Conservation (phyloP, 2,888 invertebrate species). For the Nephrotoma guestfalica region DNA sequence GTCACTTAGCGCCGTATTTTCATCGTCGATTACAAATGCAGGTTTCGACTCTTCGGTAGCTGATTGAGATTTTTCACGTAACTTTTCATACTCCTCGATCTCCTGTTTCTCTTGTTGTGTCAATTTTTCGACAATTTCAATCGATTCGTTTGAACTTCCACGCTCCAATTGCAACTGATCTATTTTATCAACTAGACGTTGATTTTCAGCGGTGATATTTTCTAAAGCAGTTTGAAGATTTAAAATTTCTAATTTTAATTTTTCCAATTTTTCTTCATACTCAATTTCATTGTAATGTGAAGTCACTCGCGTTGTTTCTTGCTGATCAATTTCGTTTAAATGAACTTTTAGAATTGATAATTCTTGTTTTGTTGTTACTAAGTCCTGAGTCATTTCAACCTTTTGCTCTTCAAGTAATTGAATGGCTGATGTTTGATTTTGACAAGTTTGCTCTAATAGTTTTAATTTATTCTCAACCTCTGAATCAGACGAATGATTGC, state of each 20-base stretch:
- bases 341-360: conserved; percentile 45
- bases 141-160: conserved; percentile 60
- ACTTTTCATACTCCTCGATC: conserved; percentile 50
- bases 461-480: conserved; percentile 8
- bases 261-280: conserved; percentile 59
- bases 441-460: conserved; percentile 18
- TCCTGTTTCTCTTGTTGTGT: conserved; percentile 56
- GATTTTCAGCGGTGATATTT: conserved; percentile 43
- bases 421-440: conserved; percentile 22
- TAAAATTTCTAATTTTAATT: conserved; percentile 25
- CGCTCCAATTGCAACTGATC: conserved; percentile 50
- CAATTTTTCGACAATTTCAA: conserved; percentile 56
- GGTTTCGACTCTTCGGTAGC: conserved; percentile 10
- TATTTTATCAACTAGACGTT: conserved; percentile 50
- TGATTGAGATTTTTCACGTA: conserved; percentile 16
- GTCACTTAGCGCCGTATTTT: conserved; percentile 34
- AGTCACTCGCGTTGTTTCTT: conserved; percentile 54
- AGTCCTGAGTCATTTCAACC: conserved; percentile 47
- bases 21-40: conserved; percentile 11
- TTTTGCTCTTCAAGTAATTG: conserved; percentile 45
- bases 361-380: conserved; percentile 44
- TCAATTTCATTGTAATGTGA: conserved; percentile 66
- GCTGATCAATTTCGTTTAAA: conserved; percentile 42
- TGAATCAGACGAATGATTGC: conserved; percentile 20
- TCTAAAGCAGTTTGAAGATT: conserved; percentile 44